Evolutionary conservation across 2,797 vertebrate genomes (phyloP).

Genomic region (Hirundo rustica): DNA sequence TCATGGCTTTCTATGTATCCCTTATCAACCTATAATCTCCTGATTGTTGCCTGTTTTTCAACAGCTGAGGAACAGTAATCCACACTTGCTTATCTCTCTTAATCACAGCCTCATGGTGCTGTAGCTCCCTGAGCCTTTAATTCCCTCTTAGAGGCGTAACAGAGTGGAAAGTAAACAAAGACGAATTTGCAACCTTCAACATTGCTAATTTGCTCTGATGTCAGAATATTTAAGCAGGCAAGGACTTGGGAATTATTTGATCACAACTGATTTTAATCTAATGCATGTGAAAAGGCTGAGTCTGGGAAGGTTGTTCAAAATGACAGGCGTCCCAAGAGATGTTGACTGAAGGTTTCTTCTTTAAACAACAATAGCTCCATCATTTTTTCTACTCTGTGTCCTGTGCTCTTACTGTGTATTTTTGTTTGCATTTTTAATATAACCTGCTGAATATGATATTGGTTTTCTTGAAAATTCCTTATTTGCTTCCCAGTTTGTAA

Average conservation of each 20-base stretch:
- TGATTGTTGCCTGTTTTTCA: conserved; percentile 78
- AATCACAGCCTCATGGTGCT: conserved; percentile 78
- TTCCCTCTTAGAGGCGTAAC: conserved; percentile 80
- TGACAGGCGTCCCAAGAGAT: conserved; percentile 76
- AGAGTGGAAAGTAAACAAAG: conserved; percentile 85
- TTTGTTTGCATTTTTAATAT: conserved; percentile 57
- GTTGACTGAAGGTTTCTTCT: conserved; percentile 70
- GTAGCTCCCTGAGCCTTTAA: conserved; percentile 81
- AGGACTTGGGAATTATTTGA: conserved; percentile 80
- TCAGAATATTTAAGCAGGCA: conserved; percentile 82
- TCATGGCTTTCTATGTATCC: conserved; percentile 70
- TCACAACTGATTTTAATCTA: conserved; percentile 78
- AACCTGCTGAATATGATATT: neutral
- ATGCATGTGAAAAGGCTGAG: conserved; percentile 74
- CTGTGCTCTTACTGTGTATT: conserved; percentile 19
- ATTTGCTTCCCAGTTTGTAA: conserved; percentile 32
- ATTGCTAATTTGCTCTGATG: conserved; percentile 84
- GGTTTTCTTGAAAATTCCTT: conserved; percentile 27
- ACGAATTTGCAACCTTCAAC: conserved; percentile 79
- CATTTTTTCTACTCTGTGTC: conserved; percentile 56
- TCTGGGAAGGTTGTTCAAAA: conserved; percentile 72
- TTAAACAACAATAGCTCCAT: conserved; percentile 71
- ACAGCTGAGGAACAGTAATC: conserved; percentile 81
- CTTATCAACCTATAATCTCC: conserved; percentile 79
- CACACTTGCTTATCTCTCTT: conserved; percentile 80